Percentiles rank a stretch among this genome's conserved stretches.
Conservation (phyloP, 2,113 vertebrate genomes). For the Leptobrachium ailaonicum region DNA sequence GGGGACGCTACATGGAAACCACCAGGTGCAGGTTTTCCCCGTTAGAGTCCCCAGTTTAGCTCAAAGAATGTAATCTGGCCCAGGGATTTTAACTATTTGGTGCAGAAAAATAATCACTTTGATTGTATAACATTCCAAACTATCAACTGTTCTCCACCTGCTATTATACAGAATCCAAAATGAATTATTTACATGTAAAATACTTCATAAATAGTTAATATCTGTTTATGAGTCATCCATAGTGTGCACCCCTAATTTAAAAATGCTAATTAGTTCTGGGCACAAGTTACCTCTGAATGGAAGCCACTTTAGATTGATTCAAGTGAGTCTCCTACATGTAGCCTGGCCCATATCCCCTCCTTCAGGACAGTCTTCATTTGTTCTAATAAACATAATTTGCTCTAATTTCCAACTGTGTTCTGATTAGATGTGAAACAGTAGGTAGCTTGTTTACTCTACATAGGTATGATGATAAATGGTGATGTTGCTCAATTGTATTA, state of each 20-base stretch:
- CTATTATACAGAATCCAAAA: neutral
- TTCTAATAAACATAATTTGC: constrained; percentile 48
- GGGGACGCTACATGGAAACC: too few species aligned
- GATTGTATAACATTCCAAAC: too few species aligned
- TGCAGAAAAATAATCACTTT: too few species aligned
- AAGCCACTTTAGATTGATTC: constrained; percentile 59
- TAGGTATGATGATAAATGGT: too few species aligned
- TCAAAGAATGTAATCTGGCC: too few species aligned
- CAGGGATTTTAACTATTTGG: too few species aligned
- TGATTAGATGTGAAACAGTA: constrained; percentile 64
- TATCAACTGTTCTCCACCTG: too few species aligned
- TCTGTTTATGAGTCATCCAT: neutral
- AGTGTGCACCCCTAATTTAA: constrained; percentile 21
- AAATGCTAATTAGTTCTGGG: constrained; percentile 51
- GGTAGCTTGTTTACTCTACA: constrained; percentile 62
- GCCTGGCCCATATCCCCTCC: constrained; percentile 50
- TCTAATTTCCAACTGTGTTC: constrained; percentile 58
- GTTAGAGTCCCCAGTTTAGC: too few species aligned
- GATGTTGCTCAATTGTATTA: too few species aligned
- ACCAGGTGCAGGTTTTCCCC: too few species aligned
- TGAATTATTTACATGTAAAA: neutral
- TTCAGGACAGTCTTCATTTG: constrained; percentile 52
- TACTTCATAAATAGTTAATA: neutral
- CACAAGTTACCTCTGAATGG: constrained; percentile 43
- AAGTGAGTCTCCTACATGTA: constrained; percentile 48